Conservation (phyloP, 2,113 vertebrate species). For the Uria aalge region DNA sequence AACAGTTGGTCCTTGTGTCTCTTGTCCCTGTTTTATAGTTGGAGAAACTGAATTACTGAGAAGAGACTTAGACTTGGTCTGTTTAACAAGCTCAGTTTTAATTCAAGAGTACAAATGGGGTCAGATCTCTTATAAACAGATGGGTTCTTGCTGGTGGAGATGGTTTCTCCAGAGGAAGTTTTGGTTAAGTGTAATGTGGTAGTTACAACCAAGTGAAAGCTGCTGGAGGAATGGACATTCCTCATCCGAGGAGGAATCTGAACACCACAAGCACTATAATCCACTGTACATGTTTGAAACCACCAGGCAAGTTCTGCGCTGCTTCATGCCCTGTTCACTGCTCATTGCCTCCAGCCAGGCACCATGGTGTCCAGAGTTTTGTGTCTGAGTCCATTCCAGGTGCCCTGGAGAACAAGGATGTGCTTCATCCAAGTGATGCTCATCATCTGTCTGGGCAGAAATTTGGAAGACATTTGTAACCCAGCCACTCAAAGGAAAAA, state of each 20-base stretch:
- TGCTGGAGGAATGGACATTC: neutral
- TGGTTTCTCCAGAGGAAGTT: neutral
- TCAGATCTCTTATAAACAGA: neutral
- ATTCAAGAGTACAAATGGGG: neutral
- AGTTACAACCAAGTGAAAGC: neutral
- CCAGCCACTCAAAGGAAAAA: neutral
- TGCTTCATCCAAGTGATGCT: neutral
- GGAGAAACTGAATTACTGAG: neutral
- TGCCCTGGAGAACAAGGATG: neutral
- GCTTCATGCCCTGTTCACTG: neutral
- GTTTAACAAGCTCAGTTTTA: neutral
- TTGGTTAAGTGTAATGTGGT: neutral
- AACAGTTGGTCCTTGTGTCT: neutral
- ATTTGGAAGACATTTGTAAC: neutral
- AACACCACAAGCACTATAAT: neutral
- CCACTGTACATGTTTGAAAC: neutral
- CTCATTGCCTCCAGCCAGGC: neutral
- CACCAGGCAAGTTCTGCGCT: neutral
- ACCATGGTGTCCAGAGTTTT: neutral
- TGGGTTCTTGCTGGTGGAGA: neutral
- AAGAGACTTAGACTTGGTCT: neutral
- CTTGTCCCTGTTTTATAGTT: neutral
- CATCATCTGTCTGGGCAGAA: neutral
- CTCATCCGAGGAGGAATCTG: neutral
- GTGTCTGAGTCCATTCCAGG: neutral